These are phyloP conservation scores for Talpa occidentalis DNA, from an alignment of 2,113 vertebrate genomes.

Conservation along the genomic window DNA sequence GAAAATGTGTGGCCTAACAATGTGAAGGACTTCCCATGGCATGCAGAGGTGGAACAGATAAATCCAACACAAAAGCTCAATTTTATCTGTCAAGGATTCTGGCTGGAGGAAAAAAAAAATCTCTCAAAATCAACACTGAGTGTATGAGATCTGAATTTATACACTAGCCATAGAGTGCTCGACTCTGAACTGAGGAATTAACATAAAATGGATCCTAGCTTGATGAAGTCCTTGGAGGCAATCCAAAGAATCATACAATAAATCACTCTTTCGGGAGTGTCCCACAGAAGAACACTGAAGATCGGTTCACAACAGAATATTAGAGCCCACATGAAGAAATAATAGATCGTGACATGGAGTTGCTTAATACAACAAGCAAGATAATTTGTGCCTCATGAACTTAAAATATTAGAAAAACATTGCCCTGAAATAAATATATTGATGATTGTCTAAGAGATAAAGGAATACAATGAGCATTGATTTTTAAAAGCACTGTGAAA, in stretches of 20 bases:
- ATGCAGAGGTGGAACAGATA: neutral
- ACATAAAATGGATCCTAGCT: neutral
- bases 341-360: neutral
- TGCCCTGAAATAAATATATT: neutral
- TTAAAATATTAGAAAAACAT: neutral
- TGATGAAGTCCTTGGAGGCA: neutral
- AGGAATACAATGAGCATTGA: neutral
- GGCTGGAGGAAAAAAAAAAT: neutral
- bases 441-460: neutral
- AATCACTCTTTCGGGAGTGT: neutral
- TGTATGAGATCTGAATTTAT: neutral
- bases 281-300: neutral
- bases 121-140: neutral
- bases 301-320: neutral
- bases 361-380: neutral
- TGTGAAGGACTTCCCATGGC: no score
- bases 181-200: neutral
- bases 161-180: neutral
- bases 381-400: neutral
- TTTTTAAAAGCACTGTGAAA: neutral
- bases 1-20: neutral
- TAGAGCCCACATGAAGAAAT: neutral
- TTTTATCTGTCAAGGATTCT: neutral
- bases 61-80: neutral
- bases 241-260: neutral